A percentile compares a stretch with the other conserved stretches of the same genome.
Conservation (phyloP, 2,888 invertebrate species). For the Auanema freiburgensis region DNA sequence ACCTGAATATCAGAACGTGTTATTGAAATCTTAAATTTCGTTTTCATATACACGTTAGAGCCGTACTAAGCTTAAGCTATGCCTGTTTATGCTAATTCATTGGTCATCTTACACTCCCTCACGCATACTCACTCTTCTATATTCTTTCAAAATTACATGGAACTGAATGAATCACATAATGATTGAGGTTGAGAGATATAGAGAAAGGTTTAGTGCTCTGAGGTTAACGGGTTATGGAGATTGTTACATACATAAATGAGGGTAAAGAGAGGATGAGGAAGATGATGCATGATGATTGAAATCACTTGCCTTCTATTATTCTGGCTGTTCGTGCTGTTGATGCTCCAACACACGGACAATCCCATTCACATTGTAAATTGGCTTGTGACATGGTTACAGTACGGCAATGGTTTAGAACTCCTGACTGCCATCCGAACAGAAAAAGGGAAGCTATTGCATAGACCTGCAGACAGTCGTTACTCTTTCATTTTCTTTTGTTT, state of each 20-base stretch:
- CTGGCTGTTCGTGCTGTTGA: slow-evolving; percentile 56
- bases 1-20: slow-evolving; percentile 50
- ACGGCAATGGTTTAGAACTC: slow-evolving; percentile 57
- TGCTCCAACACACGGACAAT: slow-evolving; percentile 63
- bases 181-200: too few relatives aligned
- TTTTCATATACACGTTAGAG: too few relatives aligned
- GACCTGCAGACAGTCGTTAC: slow-evolving; percentile 36
- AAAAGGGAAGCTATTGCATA: slow-evolving; percentile 56
- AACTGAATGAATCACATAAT: too few relatives aligned
- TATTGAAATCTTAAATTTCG: too few relatives aligned
- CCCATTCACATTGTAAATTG: slow-evolving; percentile 61
- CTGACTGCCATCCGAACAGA: slow-evolving; percentile 62
- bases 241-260: neutral
- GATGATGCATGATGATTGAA: neutral
- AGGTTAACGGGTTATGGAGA: neutral
- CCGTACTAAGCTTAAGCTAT: too few relatives aligned
- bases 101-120: too few relatives aligned
- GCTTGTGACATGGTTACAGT: slow-evolving; percentile 60
- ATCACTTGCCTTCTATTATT: slow-evolving; percentile 56
- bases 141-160: too few relatives aligned
- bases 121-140: too few relatives aligned
- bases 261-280: neutral
- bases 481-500: too few relatives aligned
- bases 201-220: too few relatives aligned
- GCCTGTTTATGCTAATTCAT: too few relatives aligned